Conservation (phyloP, 2,888 invertebrate species). For the Prosapia bicincta region DNA sequence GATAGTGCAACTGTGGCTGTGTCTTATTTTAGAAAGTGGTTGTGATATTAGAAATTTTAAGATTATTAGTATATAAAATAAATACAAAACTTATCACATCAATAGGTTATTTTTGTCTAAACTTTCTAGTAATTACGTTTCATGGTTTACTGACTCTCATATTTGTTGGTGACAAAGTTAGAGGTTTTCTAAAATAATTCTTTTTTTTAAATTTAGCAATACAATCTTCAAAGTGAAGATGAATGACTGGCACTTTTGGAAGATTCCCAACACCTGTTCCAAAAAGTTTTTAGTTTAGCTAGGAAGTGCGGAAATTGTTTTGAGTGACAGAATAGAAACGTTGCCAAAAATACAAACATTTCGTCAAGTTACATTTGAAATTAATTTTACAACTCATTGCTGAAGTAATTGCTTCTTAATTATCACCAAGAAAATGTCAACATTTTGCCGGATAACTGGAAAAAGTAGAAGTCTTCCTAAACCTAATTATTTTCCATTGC, state of each 20-base stretch:
- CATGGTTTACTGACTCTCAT: too few relatives aligned
- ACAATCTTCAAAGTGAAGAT: background rate
- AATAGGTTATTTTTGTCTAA: too few relatives aligned
- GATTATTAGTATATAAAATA: too few relatives aligned
- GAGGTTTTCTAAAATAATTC: too few relatives aligned
- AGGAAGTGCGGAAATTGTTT: background rate
- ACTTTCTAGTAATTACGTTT: too few relatives aligned
- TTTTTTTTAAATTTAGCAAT: background rate
- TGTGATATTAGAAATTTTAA: background rate
- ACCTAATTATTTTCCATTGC: slow-evolving; percentile 76
- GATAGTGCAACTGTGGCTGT: background rate
- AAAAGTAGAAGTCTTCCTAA: slow-evolving; percentile 74
- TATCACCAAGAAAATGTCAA: slow-evolving; percentile 35
- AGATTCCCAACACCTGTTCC: background rate
- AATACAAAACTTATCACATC: too few relatives aligned
- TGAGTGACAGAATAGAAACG: background rate
- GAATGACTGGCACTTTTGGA: background rate
- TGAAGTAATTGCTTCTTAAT: too few relatives aligned
- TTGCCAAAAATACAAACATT: background rate
- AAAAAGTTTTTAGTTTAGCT: background rate
- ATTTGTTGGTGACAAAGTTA: too few relatives aligned
- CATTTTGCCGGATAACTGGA: slow-evolving; percentile 78
- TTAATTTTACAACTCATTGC: too few relatives aligned
- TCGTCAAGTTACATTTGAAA: too few relatives aligned
- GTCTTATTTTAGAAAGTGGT: background rate